Percentiles rank a stretch among this genome's conserved stretches.
Conservation (phyloP, 2,113 vertebrate species). For the Callaeas wilsoni region DNA sequence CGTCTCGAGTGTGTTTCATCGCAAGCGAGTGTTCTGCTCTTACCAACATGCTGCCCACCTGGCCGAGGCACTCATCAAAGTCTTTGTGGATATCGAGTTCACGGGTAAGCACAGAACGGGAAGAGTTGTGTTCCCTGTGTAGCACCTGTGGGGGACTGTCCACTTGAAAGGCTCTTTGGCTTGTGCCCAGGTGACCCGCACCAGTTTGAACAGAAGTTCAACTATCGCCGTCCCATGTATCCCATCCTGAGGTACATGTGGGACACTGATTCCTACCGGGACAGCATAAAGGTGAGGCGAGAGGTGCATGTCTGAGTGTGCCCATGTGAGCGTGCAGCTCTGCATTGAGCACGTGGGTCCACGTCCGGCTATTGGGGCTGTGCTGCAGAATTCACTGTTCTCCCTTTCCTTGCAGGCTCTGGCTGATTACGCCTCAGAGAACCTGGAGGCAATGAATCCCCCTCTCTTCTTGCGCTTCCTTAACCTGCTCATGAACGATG, state of each 20-base stretch:
- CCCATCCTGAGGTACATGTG: slow-evolving; percentile 98
- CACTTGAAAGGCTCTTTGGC: not conserved
- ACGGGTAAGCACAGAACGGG: slow-evolving; percentile 71
- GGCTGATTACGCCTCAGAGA: slow-evolving; percentile 91
- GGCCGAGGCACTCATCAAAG: slow-evolving; percentile 92
- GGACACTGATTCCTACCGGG: slow-evolving; percentile 84
- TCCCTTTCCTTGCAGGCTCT: slow-evolving; percentile 72
- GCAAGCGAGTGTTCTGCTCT: slow-evolving; percentile 90
- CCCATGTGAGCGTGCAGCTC: not conserved
- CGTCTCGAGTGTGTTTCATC: slow-evolving; percentile 86
- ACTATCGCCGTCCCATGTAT: slow-evolving; percentile 98
- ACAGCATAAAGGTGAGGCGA: slow-evolving; percentile 87
- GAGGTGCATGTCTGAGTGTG: not conserved
- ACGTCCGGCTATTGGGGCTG: rapidly evolving
- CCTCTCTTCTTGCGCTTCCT: slow-evolving; percentile 95
- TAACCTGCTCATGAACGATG: slow-evolving; percentile 96
- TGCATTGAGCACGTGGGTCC: rapidly evolving
- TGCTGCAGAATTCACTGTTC: not conserved
- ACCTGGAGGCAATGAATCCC: slow-evolving; percentile 95
- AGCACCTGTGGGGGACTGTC: not conserved
- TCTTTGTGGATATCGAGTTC: slow-evolving; percentile 98
- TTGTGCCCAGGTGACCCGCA: slow-evolving; percentile 87
- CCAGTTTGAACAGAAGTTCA: slow-evolving; percentile 99
- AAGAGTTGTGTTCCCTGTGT: not conserved
- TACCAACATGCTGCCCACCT: slow-evolving; percentile 84